Conservation (phyloP, 2,113 vertebrate species). For the Collichthys lucidus region DNA sequence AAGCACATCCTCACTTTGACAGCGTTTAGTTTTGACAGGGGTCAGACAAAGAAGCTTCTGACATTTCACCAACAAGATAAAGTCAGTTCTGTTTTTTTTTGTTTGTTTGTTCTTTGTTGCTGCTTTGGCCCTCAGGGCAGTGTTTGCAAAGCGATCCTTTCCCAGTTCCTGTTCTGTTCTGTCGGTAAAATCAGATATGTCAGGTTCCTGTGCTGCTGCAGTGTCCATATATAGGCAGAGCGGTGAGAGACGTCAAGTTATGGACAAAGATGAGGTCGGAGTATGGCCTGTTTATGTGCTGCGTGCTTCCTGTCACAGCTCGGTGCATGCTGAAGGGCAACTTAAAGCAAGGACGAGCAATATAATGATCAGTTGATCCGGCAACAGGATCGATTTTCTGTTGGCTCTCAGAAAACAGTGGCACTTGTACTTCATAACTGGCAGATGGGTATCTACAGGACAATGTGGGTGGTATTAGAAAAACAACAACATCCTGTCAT, state of each 20-base stretch:
- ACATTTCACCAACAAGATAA: constrained; percentile 66
- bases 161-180: constrained; percentile 51
- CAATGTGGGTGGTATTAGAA: constrained; percentile 52
- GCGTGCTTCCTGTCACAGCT: constrained; percentile 41
- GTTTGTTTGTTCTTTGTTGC: neutral
- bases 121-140: constrained; percentile 27
- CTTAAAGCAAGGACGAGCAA: constrained; percentile 30
- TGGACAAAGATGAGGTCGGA: constrained; percentile 50
- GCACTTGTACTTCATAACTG: constrained; percentile 41
- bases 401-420: constrained; percentile 22
- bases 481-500: constrained; percentile 55
- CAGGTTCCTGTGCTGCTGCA: neutral
- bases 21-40: constrained; percentile 53
- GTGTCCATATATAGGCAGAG: constrained; percentile 23
- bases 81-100: constrained; percentile 42
- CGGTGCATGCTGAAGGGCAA: constrained; percentile 41
- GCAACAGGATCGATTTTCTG: constrained; percentile 15
- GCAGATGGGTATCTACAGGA: constrained; percentile 37
- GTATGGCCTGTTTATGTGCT: constrained; percentile 18
- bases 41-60: constrained; percentile 54
- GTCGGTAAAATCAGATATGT: constrained; percentile 48
- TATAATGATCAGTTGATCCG: constrained; percentile 27
- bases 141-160: constrained; percentile 58
- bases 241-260: constrained; percentile 30
- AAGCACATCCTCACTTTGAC: constrained; percentile 44